These are phyloP conservation scores for Phortica okadai DNA, from an alignment of 2,888 invertebrate species.

Conservation along the genomic window DNA sequence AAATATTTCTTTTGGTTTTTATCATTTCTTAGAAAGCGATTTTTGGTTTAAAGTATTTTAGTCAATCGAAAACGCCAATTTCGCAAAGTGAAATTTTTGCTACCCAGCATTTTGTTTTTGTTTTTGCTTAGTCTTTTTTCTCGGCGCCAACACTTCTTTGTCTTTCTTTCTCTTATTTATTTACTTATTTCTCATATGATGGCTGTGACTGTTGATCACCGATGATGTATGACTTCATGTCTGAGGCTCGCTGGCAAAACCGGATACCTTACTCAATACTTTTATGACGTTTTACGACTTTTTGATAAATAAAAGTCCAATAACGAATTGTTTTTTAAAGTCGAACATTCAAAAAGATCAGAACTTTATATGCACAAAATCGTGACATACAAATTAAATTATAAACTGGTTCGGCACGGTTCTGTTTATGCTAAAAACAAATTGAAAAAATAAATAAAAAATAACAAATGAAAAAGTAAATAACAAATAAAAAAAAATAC, in stretches of 20 bases:
- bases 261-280: constrained; percentile 10
- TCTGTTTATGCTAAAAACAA: neutral
- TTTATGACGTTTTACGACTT: constrained; percentile 23
- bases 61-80: neutral
- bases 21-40: neutral
- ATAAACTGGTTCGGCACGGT: constrained; percentile 11
- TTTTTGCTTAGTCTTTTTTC: neutral
- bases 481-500: neutral
- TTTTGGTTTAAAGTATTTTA: neutral
- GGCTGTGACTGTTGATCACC: neutral
- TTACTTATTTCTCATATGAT: neutral
- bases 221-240: constrained; percentile 19
- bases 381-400: constrained; percentile 27
- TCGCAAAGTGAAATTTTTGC: constrained; percentile 33
- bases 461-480: neutral
- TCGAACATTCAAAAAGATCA: constrained; percentile 18
- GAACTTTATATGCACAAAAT: constrained; percentile 12
- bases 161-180: neutral
- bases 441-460: neutral
- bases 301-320: no score
- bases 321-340: neutral
- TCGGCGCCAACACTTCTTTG: neutral
- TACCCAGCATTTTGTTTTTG: neutral
- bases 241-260: constrained; percentile 3
- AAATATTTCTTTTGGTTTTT: no score